A percentile compares a stretch with the other conserved stretches of the same genome.
Conservation (phyloP, 2,797 vertebrate species). For the Apodemus agrarius region DNA sequence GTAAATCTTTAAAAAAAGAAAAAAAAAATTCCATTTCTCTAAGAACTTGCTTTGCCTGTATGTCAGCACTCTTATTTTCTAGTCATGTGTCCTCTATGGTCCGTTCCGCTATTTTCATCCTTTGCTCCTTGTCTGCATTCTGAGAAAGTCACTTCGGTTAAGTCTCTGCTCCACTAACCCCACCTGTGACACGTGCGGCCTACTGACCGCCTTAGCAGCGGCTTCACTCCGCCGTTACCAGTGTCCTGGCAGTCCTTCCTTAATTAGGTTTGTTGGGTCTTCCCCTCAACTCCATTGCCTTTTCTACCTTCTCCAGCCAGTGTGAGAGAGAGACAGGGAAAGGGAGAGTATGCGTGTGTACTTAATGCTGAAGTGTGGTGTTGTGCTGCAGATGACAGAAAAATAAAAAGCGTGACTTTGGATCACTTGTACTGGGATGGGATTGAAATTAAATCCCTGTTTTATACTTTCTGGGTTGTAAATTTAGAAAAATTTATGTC, state of each 20-base stretch:
- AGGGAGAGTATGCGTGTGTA: background rate
- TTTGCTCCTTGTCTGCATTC: background rate
- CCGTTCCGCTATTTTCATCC: background rate
- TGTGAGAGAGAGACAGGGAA: too few species aligned
- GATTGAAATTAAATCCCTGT: slow-evolving; percentile 23
- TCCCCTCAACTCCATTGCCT: background rate
- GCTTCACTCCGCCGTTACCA: background rate
- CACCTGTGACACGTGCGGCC: background rate
- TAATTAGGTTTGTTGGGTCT: background rate
- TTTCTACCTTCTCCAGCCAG: background rate
- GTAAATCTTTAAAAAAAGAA: too few species aligned
- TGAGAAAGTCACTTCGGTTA: background rate
- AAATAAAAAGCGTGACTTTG: slow-evolving; percentile 7
- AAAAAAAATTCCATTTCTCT: background rate
- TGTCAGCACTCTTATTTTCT: background rate
- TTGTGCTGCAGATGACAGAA: background rate
- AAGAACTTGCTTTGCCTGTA: background rate
- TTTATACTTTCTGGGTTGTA: slow-evolving; percentile 43
- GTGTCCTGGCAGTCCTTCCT: background rate
- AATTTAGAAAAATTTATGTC: slow-evolving; percentile 60
- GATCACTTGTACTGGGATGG: slow-evolving; percentile 8
- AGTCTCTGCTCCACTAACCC: background rate
- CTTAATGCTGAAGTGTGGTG: background rate
- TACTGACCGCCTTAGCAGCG: background rate
- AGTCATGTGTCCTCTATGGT: background rate